Conservation (phyloP, 53 echinoderm and acorn worm species). For the Echinarachnius parma region DNA sequence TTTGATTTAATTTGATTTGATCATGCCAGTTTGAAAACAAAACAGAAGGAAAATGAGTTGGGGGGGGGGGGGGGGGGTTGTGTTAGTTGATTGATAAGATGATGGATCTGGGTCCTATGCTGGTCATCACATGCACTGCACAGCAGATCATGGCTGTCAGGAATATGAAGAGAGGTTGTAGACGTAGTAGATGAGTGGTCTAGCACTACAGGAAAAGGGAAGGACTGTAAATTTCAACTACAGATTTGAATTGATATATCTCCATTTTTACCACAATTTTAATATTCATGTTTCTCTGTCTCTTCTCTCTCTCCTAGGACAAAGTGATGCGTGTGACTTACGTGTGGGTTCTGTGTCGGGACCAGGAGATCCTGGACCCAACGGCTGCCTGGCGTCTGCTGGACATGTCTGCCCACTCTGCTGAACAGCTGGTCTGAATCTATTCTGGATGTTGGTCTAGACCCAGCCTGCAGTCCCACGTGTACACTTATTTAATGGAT, state of each 20-base stretch:
- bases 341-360: constrained; percentile 95
- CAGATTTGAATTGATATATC: too few relatives aligned
- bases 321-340: constrained; percentile 95
- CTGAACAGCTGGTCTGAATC: constrained; percentile 85
- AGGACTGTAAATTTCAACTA: too few relatives aligned
- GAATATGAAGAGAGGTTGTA: constrained; percentile 73
- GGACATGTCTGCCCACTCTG: constrained; percentile 87
- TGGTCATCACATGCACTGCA: constrained; percentile 85
- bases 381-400: constrained; percentile 88
- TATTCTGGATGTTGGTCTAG: too few relatives aligned
- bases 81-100: constrained; percentile 99
- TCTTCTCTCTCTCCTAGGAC: constrained; percentile 54
- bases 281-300: neutral
- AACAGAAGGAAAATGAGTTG: too few relatives aligned
- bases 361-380: constrained; percentile 90
- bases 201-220: too few relatives aligned
- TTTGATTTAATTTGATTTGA: too few relatives aligned
- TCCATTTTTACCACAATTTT: too few relatives aligned
- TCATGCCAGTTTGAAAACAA: too few relatives aligned
- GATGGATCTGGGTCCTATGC: constrained; percentile 99
- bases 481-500: neutral
- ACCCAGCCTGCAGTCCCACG: neutral
- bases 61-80: too few relatives aligned
- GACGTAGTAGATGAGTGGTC: too few relatives aligned
- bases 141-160: constrained; percentile 90